Base-by-base conservation (phyloP, 2,888 invertebrate genomes). In the Drosophila multiciliata region DNA sequence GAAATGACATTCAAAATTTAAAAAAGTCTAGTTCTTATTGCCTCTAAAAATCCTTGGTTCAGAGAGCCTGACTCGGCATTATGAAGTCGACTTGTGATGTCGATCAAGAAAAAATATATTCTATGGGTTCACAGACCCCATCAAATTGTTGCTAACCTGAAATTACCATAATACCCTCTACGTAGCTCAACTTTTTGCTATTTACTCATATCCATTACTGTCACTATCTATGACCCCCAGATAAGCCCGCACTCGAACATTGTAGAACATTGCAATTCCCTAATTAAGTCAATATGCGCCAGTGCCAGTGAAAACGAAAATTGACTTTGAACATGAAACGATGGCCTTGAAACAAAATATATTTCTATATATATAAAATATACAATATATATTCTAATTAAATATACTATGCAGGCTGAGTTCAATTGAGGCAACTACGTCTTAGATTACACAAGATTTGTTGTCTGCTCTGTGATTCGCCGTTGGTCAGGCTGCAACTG, bases 351-450 rank as follows among this genome's bases (percentile, higher is more conserved):
- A 77, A 50, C 60, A 42, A 45, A 62, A 33, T 17, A 36, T 20
- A 54, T 54, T 35, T 54, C 26, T 59, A 5, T 35, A 8, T 35
- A 7, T 2, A 15, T n/a, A 36, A 49, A 26, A 3, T 26, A 8
- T 1, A 26, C 2, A 15, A 9, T 26, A 29, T 26, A 20, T 11
- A 63, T 48, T 61, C 53, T 62, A 40, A 67, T 58, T 4, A 52
- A 53, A 45, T 66, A 52, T 63, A 64, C 40, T 49, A 58, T 49
- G 64, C 64, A 71, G 49, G 42, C 36, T 26, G 50, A 36, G 60
- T 60, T 72, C 50, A 75, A 89, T 87, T 87, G 73, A 84, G 70
- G 59, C 58, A 67, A 88, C 74, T 89, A 83, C 90, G 89, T 79
- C 87, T 81, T 78, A 78, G 76, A 70, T 88, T 90, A 86, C 87